Base-by-base conservation (phyloP, 53 echinoderm and acorn worm genomes). In the Henricia sp. region DNA sequence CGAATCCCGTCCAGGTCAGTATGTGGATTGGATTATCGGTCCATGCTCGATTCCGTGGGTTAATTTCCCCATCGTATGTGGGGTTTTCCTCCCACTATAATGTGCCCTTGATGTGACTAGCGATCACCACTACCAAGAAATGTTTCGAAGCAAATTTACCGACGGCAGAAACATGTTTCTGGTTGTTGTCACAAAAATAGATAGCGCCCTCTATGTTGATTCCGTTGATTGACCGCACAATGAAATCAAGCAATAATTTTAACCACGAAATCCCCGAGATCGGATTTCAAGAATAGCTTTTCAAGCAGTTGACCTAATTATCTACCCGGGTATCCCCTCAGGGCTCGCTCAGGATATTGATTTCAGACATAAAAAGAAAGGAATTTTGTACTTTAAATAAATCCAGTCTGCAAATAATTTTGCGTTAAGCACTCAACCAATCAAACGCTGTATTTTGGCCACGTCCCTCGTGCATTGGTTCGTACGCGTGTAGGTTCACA, bases 221-320 rank as follows among this genome's bases (percentile, higher is more conserved):
- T 9, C 50, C 23, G 32, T 14, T 23, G 4, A 6, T 2, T 3
- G 30, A 19, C 10, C 6, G 27, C 23, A 2, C 25, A 29, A 46
- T 24, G 41, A 32, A 68, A 34, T 37, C 37, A 24, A 2, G 11
- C 23, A 20, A 33, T 28, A 40, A 24, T 42, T 41, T 64, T 64
- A 26, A 38, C 41, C 37, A 37, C 41, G 6, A 36, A 23, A 39
- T 24, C 23, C 41, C 39, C 37, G 40, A 23, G 41, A 39, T 38
- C 38, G 37, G 13, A 3, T 24, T 16, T 19, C 39, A 13, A 17
- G 32, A 25, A 71, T 63, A 50, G 34, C 64, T 63, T 46, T 63
- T 80, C 32, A 42, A 80, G 63, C 80, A 50, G 80, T 65, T 50
- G 80, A 63, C 58, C 80, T 64, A 80, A 64, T 80, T 63, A 80